These are phyloP conservation scores for Drosophila planitibia DNA, from an alignment of 2,888 invertebrate species.

Conservation along the genomic window DNA sequence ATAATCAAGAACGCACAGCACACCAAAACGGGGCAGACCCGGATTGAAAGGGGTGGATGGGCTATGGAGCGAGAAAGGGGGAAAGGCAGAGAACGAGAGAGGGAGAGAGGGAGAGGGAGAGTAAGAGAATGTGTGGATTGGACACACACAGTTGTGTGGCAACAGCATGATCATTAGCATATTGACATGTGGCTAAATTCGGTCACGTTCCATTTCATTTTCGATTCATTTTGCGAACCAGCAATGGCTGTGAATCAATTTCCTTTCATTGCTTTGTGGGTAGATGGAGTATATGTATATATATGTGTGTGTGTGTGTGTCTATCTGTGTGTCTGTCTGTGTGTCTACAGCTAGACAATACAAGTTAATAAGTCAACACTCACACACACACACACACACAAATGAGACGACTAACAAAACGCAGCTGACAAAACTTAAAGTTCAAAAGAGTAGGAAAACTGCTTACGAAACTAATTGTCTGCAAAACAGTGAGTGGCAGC, in stretches of 20 bases:
- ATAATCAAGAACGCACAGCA: constrained; percentile 21
- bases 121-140: neutral
- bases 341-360: constrained; percentile 31
- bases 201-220: constrained; percentile 77
- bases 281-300: neutral
- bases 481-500: constrained; percentile 50
- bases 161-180: constrained; percentile 70
- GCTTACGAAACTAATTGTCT: constrained; percentile 71
- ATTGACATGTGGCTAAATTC: constrained; percentile 80
- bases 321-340: constrained; percentile 16
- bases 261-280: constrained; percentile 44
- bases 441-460: constrained; percentile 58
- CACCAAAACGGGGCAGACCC: neutral
- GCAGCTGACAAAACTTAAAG: constrained; percentile 53
- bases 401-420: constrained; percentile 15
- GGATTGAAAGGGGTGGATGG: neutral
- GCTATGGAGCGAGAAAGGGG: neutral
- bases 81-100: neutral
- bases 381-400: constrained; percentile 15
- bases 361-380: constrained; percentile 56
- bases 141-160: constrained; percentile 12
- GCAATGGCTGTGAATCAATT: constrained; percentile 64
- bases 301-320: neutral
- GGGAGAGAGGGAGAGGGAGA: neutral
- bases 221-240: constrained; percentile 52